Base-by-base conservation (phyloP, 2,888 invertebrate genomes). In the Agrochola lota region DNA sequence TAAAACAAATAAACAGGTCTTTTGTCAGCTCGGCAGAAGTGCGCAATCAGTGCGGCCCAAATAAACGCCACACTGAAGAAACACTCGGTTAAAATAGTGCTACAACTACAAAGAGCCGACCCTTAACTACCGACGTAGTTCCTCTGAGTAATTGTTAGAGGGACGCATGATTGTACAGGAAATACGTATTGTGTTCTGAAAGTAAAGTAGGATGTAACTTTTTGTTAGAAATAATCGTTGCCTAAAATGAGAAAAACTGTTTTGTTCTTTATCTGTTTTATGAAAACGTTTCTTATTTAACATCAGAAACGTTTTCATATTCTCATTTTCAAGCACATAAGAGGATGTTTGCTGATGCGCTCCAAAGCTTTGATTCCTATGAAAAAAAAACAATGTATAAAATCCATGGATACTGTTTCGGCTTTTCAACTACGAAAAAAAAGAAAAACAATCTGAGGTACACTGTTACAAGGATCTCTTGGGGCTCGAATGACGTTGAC, bases 41-140 rank as follows among this genome's bases (percentile, higher is more conserved):
- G 86, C 70, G 86, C 86, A 87, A 86, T 86, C 87, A 86, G 77
- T 64, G 75, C 74, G 75, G 57, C 85, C 83, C 83, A 80, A 80
- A 83, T 83, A 84, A 81, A 78, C 78, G 82, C 59, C 46, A 57
- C 66, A 52, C 66, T 74, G 52, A 76, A 76, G 84, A 81, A 81
- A 81, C 84, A 66, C 60, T 73, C 49, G 59, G 64, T 70, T 85
- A 40, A 74, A 84, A 73, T 81, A 75, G 68, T 66, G 35, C 74
- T 60, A 66, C 30, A 35, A 57, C 55, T 43, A 55, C 59, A 73
- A 72, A 52, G 67, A 78, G 72, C 49, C 26, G 63, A 40, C 63
- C 81, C 69, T 80, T 75, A 72, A 73, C 81, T 77, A 74, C 46
- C 46, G 57, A 70, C 69, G 81, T 66, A 30, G 35, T 23, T 69